A percentile compares a stretch with the other conserved stretches of the same genome.
Conservation (phyloP, 2,888 invertebrate genomes). For the Galerucella nymphaeae region DNA sequence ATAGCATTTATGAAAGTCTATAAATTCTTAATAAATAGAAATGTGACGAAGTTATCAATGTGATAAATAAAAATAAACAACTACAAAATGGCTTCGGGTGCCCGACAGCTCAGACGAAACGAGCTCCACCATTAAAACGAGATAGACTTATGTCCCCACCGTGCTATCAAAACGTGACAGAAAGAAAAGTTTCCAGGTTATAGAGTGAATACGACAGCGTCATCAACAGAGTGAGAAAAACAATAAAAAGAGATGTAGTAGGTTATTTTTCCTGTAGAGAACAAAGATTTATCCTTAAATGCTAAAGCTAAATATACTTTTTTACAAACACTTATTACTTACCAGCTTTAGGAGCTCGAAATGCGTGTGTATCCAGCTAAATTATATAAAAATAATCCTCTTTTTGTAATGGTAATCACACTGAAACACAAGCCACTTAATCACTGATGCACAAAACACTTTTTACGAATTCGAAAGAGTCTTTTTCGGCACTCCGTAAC, state of each 20-base stretch:
- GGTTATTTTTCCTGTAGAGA: constrained; percentile 41
- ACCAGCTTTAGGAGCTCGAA: constrained; percentile 45
- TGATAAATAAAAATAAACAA: constrained; percentile 50
- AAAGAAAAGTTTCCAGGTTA: constrained; percentile 42
- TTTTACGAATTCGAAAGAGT: constrained; percentile 36
- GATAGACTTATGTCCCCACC: constrained; percentile 40
- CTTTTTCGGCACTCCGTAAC: constrained; percentile 47
- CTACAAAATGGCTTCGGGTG: constrained; percentile 62
- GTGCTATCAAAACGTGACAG: constrained; percentile 46
- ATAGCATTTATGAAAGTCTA: neutral
- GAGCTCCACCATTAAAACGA: constrained; percentile 44
- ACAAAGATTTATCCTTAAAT: constrained; percentile 47
- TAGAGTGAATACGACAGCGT: constrained; percentile 46
- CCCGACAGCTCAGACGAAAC: constrained; percentile 44
- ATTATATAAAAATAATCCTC: constrained; percentile 38
- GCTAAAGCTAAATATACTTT: constrained; percentile 26
- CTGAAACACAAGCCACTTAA: constrained; percentile 48
- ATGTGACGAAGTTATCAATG: constrained; percentile 31
- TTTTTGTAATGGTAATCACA: constrained; percentile 41
- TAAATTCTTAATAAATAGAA: constrained; percentile 26
- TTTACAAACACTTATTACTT: constrained; percentile 25
- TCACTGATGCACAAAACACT: constrained; percentile 50
- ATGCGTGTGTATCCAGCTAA: constrained; percentile 40
- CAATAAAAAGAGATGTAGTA: constrained; percentile 35
- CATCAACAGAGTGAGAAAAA: constrained; percentile 47